These are phyloP conservation scores for Camponotus pennsylvanicus DNA, from an alignment of 1,140 invertebrate genomes.

Conservation along the genomic window DNA sequence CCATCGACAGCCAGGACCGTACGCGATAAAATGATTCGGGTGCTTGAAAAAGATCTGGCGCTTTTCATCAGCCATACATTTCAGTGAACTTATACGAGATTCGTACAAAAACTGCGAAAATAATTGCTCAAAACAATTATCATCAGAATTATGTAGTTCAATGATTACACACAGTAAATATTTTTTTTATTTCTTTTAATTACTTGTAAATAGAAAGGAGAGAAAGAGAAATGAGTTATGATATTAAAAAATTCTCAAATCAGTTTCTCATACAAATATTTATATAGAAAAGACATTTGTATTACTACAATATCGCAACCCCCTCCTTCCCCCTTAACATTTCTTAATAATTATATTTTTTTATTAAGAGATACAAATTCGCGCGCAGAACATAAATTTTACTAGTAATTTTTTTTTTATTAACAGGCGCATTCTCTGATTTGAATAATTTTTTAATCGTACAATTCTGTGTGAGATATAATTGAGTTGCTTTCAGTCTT, in stretches of 20 bases:
- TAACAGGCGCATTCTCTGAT: background rate
- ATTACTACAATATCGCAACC: background rate
- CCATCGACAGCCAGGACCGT: conserved; percentile 59
- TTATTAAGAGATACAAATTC: background rate
- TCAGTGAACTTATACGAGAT: background rate
- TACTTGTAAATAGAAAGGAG: background rate
- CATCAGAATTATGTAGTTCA: background rate
- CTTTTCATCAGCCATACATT: background rate
- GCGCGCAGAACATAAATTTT: background rate
- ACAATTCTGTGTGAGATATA: background rate
- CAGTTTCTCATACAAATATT: background rate
- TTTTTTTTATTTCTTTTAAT: background rate
- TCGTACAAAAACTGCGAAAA: background rate
- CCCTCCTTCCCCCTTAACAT: background rate
- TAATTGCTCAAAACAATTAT: background rate
- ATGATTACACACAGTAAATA: no score
- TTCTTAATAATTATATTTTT: conserved; percentile 17
- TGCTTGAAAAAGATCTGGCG: background rate
- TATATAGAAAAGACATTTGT: background rate
- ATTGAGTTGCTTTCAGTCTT: background rate
- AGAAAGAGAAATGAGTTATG: background rate
- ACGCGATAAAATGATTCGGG: conserved; percentile 26
- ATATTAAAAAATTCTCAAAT: background rate
- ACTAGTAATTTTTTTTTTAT: background rate
- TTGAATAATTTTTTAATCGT: background rate